These are phyloP conservation scores for Fistularia commersonii DNA, from an alignment of 2,797 vertebrate genomes.

Conservation along the genomic window DNA sequence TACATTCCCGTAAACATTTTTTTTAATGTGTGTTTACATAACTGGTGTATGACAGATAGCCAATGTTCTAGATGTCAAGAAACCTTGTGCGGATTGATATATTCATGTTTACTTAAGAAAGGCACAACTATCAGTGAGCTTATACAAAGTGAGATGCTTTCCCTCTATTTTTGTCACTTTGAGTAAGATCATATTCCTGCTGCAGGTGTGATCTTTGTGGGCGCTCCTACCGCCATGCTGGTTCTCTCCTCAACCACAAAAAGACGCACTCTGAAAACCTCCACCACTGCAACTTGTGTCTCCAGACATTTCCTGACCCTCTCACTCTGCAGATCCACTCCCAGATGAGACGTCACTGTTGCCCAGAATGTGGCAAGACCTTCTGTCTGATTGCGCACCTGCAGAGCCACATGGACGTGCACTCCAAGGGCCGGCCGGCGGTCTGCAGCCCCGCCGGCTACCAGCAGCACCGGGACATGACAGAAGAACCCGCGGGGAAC, in stretches of 20 bases:
- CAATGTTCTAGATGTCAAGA: too few relatives aligned
- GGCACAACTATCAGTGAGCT: too few relatives aligned
- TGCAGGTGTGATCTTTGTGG: conserved; percentile 86
- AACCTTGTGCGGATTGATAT: too few relatives aligned
- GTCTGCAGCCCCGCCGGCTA: conserved; percentile 69
- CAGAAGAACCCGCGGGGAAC: conserved; percentile 17
- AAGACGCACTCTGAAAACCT: conserved; percentile 87
- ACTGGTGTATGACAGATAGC: too few relatives aligned
- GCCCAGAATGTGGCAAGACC: conserved; percentile 85
- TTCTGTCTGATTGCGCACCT: conserved; percentile 85
- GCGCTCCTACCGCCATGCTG: conserved; percentile 88
- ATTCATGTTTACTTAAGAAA: too few relatives aligned
- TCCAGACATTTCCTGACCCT: conserved; percentile 86
- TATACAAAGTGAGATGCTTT: too few relatives aligned
- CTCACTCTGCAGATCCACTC: conserved; percentile 86
- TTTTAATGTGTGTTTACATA: too few relatives aligned
- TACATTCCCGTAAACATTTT: too few relatives aligned
- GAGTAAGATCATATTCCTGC: conserved; percentile 22
- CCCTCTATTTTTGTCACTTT: neutral
- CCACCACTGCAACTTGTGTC: conserved; percentile 85
- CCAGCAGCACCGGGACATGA: conserved; percentile 73
- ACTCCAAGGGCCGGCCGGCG: conserved; percentile 73
- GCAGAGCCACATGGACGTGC: conserved; percentile 81
- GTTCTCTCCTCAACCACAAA: conserved; percentile 90
- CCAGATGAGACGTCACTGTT: conserved; percentile 84